These are phyloP conservation scores for Cuniculus paca DNA, from an alignment of 2,797 vertebrate genomes.

Conservation along the genomic window DNA sequence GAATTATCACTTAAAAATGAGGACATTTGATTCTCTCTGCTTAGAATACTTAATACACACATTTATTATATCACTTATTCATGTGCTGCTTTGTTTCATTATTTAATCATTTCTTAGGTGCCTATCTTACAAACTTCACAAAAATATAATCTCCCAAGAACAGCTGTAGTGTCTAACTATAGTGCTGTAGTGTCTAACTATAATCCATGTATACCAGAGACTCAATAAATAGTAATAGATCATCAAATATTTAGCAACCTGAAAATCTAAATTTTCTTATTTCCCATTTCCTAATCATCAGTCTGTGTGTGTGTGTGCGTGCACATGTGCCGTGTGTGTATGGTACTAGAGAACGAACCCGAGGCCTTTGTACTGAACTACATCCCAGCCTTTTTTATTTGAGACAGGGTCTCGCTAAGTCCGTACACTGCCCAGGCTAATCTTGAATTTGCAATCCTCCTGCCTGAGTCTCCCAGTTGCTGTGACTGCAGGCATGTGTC, in stretches of 20 bases:
- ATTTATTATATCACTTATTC: constrained; percentile 42
- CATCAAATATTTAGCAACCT: constrained; percentile 44
- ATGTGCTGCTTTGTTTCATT: not conserved
- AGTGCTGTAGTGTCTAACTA: not conserved
- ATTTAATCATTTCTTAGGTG: constrained; percentile 46
- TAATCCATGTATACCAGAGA: not conserved
- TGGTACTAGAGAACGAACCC: not conserved
- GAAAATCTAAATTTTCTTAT: constrained; percentile 50
- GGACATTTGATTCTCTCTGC: constrained; percentile 13
- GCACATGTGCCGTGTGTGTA: not conserved
- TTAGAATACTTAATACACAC: constrained; percentile 49
- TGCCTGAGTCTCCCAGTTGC: not conserved
- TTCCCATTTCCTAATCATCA: constrained; percentile 24
- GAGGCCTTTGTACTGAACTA: not conserved
- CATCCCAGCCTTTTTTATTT: not conserved
- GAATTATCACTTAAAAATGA: constrained; percentile 5
- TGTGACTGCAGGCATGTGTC: not conserved
- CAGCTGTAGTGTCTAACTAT: not conserved
- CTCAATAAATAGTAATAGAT: not conserved
- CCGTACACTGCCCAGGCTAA: not conserved
- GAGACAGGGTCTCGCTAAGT: not conserved
- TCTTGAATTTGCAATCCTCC: not conserved
- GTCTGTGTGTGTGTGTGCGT: not conserved
- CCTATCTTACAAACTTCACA: constrained; percentile 9
- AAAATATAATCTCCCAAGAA: constrained; percentile 27